Base-by-base conservation (phyloP, 1,140 invertebrate species). In the Melipona quadrifasciata region DNA sequence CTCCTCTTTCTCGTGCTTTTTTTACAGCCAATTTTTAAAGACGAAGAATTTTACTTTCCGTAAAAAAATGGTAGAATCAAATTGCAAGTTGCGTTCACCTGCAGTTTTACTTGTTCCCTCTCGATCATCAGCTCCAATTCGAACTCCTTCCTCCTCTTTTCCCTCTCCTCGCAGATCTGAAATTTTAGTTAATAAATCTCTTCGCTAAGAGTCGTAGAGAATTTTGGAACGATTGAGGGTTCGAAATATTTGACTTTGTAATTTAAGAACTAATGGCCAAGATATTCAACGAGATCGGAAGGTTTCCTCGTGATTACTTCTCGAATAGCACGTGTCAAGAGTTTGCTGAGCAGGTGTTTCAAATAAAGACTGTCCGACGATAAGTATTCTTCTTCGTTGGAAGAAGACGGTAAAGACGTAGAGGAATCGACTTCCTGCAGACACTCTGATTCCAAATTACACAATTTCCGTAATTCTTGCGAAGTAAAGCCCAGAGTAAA, bases 251-350 rank as follows among this genome's bases (percentile, higher is more conserved):
- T 80, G 61, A 93, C 93, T 85, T 87, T 91, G 31, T 87, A 93
- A 87, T 93, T 85, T 14, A 94, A 71, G 51, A 94, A 82, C 91
- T 90, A 93, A 17, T 92, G 76, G 1, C 84, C 92, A 16, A 94
- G 90, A 89, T 93, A 94, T 55, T 93, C 92, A 12, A 93, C 80
- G 3, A 93, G 92, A 86, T 93, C 90, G 24, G 51, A 51, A 19
- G 92, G 93, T 64, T 92, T 93, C 64, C 81, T 90, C 2, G 84
- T 27, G 17, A 89, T 72, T 16, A 94, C 86, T 76, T 94, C 93
- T 12, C 87, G 51, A 34, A 92, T 21, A 19, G 86, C 91, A 14
- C 53, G 19, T 1, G 82, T 70, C 81, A 92, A 80, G 68, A 85
- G 82, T n/a, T 83, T 76, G n/a, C 86, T 84, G 2, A 90, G 90